Conservation (phyloP, 2,113 vertebrate species). For the Trogon surrucura region DNA sequence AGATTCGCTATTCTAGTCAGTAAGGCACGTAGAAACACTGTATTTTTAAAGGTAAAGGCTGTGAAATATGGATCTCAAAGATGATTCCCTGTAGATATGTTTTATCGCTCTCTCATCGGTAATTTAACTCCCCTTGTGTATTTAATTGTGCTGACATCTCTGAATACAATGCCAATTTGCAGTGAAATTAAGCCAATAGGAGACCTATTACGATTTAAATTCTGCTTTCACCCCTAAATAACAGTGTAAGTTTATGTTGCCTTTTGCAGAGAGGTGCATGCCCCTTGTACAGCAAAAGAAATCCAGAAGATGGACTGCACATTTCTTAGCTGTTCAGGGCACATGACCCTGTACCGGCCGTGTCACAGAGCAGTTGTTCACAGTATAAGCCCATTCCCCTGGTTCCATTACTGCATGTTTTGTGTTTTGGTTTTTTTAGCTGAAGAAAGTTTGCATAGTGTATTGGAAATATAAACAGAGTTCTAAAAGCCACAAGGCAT, state of each 20-base stretch:
- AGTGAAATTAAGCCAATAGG: background rate
- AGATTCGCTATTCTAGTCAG: background rate
- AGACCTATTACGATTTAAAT: background rate
- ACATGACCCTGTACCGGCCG: background rate
- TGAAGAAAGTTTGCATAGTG: slow-evolving; percentile 30
- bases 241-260: background rate
- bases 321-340: background rate
- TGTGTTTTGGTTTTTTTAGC: background rate
- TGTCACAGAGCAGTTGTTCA: background rate
- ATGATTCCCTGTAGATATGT: background rate
- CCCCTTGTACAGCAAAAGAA: background rate
- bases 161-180: background rate
- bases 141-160: background rate
- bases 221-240: background rate
- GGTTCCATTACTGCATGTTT: background rate
- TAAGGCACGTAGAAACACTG: background rate
- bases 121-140: background rate
- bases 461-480: slow-evolving; percentile 61
- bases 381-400: background rate
- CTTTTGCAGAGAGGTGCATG: background rate
- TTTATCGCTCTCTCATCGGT: background rate
- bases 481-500: background rate
- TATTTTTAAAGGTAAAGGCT: background rate
- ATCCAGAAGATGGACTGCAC: background rate
- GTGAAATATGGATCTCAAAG: background rate